Evolutionary conservation across 2,797 vertebrate genomes (phyloP).

Genomic region (Poecilia velifera): DNA sequence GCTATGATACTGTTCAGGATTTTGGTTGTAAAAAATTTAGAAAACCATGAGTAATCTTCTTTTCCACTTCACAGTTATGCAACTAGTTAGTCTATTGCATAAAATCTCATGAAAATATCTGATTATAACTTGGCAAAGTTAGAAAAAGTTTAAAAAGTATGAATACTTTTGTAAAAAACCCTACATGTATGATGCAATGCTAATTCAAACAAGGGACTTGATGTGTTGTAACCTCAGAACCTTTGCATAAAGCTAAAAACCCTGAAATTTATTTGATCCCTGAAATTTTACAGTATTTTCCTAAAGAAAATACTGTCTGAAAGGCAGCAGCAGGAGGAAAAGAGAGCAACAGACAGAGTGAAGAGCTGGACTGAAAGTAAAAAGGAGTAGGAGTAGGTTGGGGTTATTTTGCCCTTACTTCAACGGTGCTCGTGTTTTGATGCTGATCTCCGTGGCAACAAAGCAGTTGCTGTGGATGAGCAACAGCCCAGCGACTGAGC

Average conservation of each 20-base stretch:
- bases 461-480: conserved; percentile 49
- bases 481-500: conserved; percentile 37
- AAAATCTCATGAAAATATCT: background rate
- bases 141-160: background rate
- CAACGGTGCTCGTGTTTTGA: conserved; percentile 28
- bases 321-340: conserved; percentile 19
- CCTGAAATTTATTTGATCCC: background rate
- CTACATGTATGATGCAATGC: background rate
- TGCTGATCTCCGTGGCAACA: conserved; percentile 69
- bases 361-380: conserved; percentile 39
- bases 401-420: conserved; percentile 18
- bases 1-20: background rate
- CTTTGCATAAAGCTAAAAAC: background rate
- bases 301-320: background rate
- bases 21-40: background rate
- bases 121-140: background rate
- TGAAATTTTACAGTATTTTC: no score
- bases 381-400: conserved; percentile 15
- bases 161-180: background rate
- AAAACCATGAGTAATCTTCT: background rate
- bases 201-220: background rate
- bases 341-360: conserved; percentile 34
- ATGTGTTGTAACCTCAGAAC: background rate
- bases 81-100: background rate
- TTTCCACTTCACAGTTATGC: background rate